A percentile compares a stretch with the other conserved stretches of the same genome.
Evolutionary conservation across 2,888 invertebrate species (phyloP).

Genomic region (Torymus texanus): DNA sequence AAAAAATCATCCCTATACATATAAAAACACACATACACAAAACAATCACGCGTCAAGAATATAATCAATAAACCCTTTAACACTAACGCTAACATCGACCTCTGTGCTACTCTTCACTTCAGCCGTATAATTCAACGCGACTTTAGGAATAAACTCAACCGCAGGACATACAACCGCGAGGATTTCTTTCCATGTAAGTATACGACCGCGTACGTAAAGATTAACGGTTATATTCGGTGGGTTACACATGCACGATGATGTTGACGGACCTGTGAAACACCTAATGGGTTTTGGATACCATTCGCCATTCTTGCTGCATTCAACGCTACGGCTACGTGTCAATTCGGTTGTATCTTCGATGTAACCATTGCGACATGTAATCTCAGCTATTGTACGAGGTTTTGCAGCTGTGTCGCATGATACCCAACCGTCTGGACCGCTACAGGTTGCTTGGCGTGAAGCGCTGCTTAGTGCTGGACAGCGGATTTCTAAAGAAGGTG

Average conservation of each 20-base stretch:
- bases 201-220: neutral
- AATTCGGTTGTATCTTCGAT: slow-evolving; percentile 58
- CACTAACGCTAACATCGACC: no score
- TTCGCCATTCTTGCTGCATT: slow-evolving; percentile 66
- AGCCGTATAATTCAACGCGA: no score
- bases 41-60: no score
- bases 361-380: slow-evolving; percentile 67
- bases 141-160: no score
- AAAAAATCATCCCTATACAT: no score
- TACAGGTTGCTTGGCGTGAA: slow-evolving; percentile 56
- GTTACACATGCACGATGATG: slow-evolving; percentile 64
- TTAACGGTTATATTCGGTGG: slow-evolving; percentile 38
- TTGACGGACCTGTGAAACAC: slow-evolving; percentile 71
- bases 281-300: slow-evolving; percentile 71
- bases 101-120: no score
- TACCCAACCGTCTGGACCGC: slow-evolving; percentile 54
- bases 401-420: slow-evolving; percentile 62
- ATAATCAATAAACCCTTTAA: no score
- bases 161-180: no score
- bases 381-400: slow-evolving; percentile 63
- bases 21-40: no score
- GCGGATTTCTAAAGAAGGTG: slow-evolving; percentile 64
- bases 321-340: slow-evolving; percentile 58
- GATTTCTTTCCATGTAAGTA: no score
- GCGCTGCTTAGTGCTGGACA: slow-evolving; percentile 64